Conservation (phyloP, 2,888 invertebrate genomes). For the Marasmarcha lunaedactyla region DNA sequence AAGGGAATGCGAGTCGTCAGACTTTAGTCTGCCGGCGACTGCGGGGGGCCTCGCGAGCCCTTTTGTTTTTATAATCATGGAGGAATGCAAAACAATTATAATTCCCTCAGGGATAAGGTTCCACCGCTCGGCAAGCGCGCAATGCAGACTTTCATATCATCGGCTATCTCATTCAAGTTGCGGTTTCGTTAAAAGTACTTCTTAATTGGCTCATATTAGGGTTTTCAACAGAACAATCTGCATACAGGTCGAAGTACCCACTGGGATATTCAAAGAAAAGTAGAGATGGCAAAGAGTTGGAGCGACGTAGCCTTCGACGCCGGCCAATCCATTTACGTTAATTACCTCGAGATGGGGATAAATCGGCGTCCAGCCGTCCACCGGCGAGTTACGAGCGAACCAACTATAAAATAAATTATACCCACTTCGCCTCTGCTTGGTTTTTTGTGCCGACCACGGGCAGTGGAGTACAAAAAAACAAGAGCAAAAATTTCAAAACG, state of each 20-base stretch:
- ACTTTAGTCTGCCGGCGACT: slow-evolving; percentile 59
- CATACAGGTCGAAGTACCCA: background rate
- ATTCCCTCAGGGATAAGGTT: slow-evolving; percentile 60
- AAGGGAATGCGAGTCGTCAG: slow-evolving; percentile 63
- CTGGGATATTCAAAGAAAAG: slow-evolving; percentile 14
- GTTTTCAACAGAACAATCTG: slow-evolving; percentile 6
- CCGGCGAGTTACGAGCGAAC: slow-evolving; percentile 67
- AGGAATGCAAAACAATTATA: slow-evolving; percentile 71
- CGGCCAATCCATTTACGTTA: slow-evolving; percentile 69
- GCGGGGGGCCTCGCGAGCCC: slow-evolving; percentile 52
- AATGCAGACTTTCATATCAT: slow-evolving; percentile 40
- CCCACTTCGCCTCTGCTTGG: slow-evolving; percentile 67
- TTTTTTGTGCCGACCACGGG: slow-evolving; percentile 60
- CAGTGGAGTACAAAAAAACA: slow-evolving; percentile 46
- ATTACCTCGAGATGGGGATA: slow-evolving; percentile 66
- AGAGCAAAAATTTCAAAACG: slow-evolving; percentile 63
- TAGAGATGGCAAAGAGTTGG: slow-evolving; percentile 28
- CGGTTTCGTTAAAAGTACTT: slow-evolving; percentile 40
- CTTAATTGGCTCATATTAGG: slow-evolving; percentile 43
- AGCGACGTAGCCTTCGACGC: slow-evolving; percentile 33
- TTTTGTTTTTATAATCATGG: slow-evolving; percentile 67
- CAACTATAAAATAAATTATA: slow-evolving; percentile 71
- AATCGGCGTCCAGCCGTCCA: slow-evolving; percentile 68
- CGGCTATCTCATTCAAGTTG: slow-evolving; percentile 45
- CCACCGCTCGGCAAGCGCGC: slow-evolving; percentile 47